These are phyloP conservation scores for Melanchra persicariae DNA, from an alignment of 2,888 invertebrate species.

Conservation along the genomic window DNA sequence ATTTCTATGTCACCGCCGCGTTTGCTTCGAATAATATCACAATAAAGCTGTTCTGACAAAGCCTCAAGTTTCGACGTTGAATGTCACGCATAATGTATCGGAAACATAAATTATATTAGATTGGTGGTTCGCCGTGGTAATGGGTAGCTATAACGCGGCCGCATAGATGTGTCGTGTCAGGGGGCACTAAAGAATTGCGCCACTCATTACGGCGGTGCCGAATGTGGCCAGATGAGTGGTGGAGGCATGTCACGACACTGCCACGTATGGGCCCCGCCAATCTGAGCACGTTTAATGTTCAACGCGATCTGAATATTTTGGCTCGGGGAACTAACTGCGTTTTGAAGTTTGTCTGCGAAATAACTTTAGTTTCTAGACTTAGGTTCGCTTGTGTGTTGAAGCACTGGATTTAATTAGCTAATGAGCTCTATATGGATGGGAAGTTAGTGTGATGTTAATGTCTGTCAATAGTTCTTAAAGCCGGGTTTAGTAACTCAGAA, in stretches of 20 bases:
- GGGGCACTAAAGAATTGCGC: conserved; percentile 82
- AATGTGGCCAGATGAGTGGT: conserved; percentile 78
- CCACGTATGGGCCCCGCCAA: conserved; percentile 55
- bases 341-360: conserved; percentile 30
- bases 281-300: conserved; percentile 57
- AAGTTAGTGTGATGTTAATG: background rate
- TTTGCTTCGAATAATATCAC: conserved; percentile 74
- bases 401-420: conserved; percentile 8
- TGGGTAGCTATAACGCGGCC: conserved; percentile 66
- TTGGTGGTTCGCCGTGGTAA: conserved; percentile 78
- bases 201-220: conserved; percentile 81
- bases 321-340: conserved; percentile 24
- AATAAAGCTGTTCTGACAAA: conserved; percentile 79
- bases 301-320: conserved; percentile 52
- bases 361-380: conserved; percentile 7
- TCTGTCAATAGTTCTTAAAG: background rate
- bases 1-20: conserved; percentile 75
- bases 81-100: conserved; percentile 82
- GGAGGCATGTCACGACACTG: conserved; percentile 77
- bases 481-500: background rate
- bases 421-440: background rate
- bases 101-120: conserved; percentile 86
- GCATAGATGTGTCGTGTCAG: conserved; percentile 78
- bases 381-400: background rate
- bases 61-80: conserved; percentile 72